These are phyloP conservation scores for Acleris laterana DNA, from an alignment of 2,888 invertebrate genomes.

Conservation along the genomic window DNA sequence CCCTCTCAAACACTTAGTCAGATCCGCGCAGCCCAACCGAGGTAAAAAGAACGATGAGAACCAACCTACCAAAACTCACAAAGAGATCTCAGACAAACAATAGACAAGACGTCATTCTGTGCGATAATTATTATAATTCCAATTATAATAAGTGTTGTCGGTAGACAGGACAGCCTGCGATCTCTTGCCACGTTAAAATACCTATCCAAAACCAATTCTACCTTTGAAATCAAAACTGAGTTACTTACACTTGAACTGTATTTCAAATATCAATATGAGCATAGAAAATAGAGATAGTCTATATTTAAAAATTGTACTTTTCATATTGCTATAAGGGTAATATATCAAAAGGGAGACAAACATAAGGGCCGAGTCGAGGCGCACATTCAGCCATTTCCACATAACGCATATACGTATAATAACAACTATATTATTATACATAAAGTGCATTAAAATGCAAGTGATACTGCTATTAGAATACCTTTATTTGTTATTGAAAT, in stretches of 20 bases:
- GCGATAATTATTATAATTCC: conserved; percentile 49
- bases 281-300: conserved; percentile 29
- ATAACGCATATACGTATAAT: too few species aligned
- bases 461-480: conserved; percentile 1
- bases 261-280: conserved; percentile 26
- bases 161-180: conserved; percentile 47
- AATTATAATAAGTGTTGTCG: conserved; percentile 34
- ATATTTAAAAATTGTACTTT: conserved; percentile 31
- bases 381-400: neutral
- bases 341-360: conserved; percentile 30
- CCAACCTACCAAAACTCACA: conserved; percentile 44
- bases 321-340: conserved; percentile 15
- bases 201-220: conserved; percentile 46
- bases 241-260: conserved; percentile 44
- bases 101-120: conserved; percentile 44
- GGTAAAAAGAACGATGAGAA: conserved; percentile 14
- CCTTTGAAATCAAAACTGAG: conserved; percentile 61
- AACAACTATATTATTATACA: neutral
- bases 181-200: conserved; percentile 53
- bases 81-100: conserved; percentile 52
- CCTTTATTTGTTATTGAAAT: neutral
- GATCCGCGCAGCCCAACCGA: neutral
- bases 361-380: conserved; percentile 16
- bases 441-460: neutral
- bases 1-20: neutral